Evolutionary conservation across 2,797 vertebrate species (phyloP).

Genomic region (Pantherophis alleghaniensis): DNA sequence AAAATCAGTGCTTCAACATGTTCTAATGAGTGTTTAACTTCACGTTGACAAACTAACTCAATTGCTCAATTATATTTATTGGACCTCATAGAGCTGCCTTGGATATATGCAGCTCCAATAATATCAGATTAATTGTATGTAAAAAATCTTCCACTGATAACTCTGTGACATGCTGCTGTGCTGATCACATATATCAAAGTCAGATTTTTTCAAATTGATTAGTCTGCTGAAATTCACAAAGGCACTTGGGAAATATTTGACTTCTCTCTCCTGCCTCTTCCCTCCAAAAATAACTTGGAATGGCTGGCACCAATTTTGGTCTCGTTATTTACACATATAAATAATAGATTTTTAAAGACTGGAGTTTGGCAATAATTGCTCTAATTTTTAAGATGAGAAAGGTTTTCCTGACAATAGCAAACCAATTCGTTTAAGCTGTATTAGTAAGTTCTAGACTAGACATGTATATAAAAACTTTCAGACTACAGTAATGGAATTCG

Average conservation of each 20-base stretch:
- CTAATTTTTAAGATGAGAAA: neutral
- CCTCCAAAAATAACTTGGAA: neutral
- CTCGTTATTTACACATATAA: neutral
- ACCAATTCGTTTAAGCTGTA: neutral
- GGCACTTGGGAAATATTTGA: neutral
- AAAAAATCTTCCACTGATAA: neutral
- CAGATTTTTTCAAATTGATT: neutral
- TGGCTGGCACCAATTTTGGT: neutral
- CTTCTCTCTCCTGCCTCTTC: neutral
- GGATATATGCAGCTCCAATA: neutral
- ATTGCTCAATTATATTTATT: neutral
- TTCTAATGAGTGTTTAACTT: neutral
- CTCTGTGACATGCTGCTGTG: neutral
- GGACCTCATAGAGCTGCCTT: neutral
- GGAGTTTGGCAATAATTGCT: neutral
- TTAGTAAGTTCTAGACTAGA: neutral
- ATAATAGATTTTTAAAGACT: neutral
- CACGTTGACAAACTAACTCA: neutral
- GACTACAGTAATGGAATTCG: neutral
- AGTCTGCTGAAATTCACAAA: too few species aligned
- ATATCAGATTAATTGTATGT: neutral
- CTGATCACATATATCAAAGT: neutral
- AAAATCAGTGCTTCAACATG: neutral
- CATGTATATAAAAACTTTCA: neutral
- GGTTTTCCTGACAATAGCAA: neutral